Evolutionary conservation across 1,140 invertebrate species (phyloP), one percentile per base, ranked within the genome.

Genomic region (Polypedilum pembai): DNA sequence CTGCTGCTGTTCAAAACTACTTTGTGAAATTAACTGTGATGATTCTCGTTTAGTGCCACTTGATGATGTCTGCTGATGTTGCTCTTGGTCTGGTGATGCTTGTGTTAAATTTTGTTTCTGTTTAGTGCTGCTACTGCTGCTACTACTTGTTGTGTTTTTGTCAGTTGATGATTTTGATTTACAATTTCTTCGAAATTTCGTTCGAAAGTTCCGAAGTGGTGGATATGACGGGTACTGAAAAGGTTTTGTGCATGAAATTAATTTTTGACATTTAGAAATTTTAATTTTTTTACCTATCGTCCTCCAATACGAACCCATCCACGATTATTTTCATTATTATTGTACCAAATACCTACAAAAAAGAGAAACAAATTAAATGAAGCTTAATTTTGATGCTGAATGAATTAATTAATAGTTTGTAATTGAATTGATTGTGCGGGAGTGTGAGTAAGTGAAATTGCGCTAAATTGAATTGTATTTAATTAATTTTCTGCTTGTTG

Each of bases 261-360:
- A 33, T 33, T 33, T 33, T 33, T 33, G 24, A 33, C 24, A 33
- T 33, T 33, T 33, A 33, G 24, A 5, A 33, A 33, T 33, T 33
- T 33, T 33, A n/a, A n/a, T 33, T 33, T 33, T 33, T 33, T 33
- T 33, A 33, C 24, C 24, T 56, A 56, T 56, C 45, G 45, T 56
- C 20, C 81, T 78, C 81, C 81, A 81, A 82, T 78, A 77, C 81
- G 81, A 78, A 82, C 81, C 80, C 80, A 82, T 79, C 82, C 81
- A 77, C 80, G 80, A 76, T 80, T 79, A 74, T 82, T 81, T 12
- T 74, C 74, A 45, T 74, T 74, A 77, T 81, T 82, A 76, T 82
- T 82, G 79, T 82, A 82, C 81, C 81, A 82, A 79, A 82, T 80
- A 78, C 81, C 81, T 82, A 76, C 24, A 77, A 77, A 45, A 3